phyloP scores from a whole-genome alignment of 2,888 invertebrate species.

The Stomorhina lunata region DNA sequence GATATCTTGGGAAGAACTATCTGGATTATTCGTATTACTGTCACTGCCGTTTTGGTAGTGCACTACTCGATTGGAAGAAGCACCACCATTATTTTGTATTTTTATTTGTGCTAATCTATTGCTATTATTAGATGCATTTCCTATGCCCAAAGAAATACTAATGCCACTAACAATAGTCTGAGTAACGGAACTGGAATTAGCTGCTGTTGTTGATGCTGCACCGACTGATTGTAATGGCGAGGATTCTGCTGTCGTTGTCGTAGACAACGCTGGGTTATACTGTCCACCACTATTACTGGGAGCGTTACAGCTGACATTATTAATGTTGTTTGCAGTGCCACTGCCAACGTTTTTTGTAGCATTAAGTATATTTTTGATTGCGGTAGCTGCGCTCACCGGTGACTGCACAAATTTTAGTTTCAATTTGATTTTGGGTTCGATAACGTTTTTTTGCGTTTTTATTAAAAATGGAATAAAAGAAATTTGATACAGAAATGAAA shows the following conservation, averaged over 20 bases:
- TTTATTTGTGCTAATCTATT: conserved; percentile 58
- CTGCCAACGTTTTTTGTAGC: conserved; percentile 76
- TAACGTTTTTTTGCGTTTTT: not conserved
- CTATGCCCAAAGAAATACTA: conserved; percentile 75
- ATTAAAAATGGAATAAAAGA: conserved; percentile 50
- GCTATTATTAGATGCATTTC: conserved; percentile 58
- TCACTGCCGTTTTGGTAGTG: conserved; percentile 69
- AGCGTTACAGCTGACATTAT: conserved; percentile 7
- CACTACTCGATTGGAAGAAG: conserved; percentile 25
- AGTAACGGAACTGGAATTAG: conserved; percentile 69
- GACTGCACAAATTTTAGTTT: conserved; percentile 67
- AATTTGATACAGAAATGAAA: conserved; percentile 36
- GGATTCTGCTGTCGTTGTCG: conserved; percentile 18
- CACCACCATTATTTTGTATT: conserved; percentile 33
- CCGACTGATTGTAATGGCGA: conserved; percentile 2
- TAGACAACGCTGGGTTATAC: conserved; percentile 48
- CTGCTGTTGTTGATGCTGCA: conserved; percentile 37
- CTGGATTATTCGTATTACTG: not conserved
- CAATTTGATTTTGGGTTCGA: not conserved
- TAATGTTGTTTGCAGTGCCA: conserved; percentile 51
- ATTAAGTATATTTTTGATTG: conserved; percentile 76
- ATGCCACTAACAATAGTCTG: conserved; percentile 75
- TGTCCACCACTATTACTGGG: too few relatives aligned
- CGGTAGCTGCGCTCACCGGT: conserved; percentile 76
- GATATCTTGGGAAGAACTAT: conserved; percentile 4